phyloP scores from a whole-genome alignment of 2,888 invertebrate genomes.

The Nephrotoma flavescens region DNA sequence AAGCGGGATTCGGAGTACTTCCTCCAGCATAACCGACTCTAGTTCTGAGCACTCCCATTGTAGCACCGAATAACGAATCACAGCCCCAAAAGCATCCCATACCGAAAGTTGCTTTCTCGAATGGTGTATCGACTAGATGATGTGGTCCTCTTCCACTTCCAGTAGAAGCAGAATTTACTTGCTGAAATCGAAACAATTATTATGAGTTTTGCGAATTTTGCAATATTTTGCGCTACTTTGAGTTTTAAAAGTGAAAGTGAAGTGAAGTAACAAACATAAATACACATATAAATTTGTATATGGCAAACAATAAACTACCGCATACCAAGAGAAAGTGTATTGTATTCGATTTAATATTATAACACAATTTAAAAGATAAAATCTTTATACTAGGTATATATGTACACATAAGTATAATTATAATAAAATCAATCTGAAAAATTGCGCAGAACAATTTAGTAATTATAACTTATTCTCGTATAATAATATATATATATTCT shows the following conservation, averaged over 20 bases:
- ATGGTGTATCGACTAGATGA: slow-evolving; percentile 22
- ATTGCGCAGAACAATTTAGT: no score
- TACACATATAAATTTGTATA: background rate
- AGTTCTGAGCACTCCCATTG: slow-evolving; percentile 66
- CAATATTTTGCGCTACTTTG: background rate
- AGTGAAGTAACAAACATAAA: background rate
- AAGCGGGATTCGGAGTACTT: slow-evolving; percentile 55
- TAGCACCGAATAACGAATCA: slow-evolving; percentile 62
- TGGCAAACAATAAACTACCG: background rate
- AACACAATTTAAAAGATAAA: background rate
- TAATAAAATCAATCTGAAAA: no score
- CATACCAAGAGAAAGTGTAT: background rate
- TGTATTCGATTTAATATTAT: background rate
- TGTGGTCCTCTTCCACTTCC: slow-evolving; percentile 13
- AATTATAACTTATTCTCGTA: no score
- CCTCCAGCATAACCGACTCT: slow-evolving; percentile 90
- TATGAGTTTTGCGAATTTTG: background rate
- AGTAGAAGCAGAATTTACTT: background rate
- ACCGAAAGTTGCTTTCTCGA: slow-evolving; percentile 60
- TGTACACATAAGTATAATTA: background rate
- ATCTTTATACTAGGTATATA: background rate
- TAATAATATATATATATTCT: background rate
- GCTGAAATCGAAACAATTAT: background rate
- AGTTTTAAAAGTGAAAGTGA: background rate
- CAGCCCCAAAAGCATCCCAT: slow-evolving; percentile 94